Base-by-base conservation (phyloP, 2,888 invertebrate genomes). In the Autographa gamma region DNA sequence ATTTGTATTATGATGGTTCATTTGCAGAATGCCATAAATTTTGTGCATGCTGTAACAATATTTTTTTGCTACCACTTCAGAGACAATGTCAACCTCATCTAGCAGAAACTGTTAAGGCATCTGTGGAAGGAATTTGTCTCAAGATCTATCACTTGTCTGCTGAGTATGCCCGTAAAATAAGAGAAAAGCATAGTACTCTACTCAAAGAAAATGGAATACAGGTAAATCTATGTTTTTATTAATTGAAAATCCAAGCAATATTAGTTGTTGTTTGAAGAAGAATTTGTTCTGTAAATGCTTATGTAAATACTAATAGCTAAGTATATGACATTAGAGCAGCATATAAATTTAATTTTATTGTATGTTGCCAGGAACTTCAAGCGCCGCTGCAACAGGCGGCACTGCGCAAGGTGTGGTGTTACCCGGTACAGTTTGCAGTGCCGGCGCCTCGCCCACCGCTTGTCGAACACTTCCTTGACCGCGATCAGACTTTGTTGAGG, bases 61-160 rank as follows among this genome's bases (percentile, higher is more conserved):
- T 52, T 52, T 52, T 48, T 56, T 0, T 59, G 16, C 32, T 54
- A 60, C 73, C 0, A 70, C 93, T 95, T 73, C 91, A 97, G 96
- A 97, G 98, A 63, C 99, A 99, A 91, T 99, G 99, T 92, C 99
- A 99, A 91, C 99, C 99, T 5, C 99, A 99, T 93, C 96, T 99
- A 70, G 98, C 98, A 11, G 99, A 99, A 92, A 99, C 99, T 0
- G 99, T 99, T 0, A 99, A 98, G 92, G 97, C 97, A 48, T 99
- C 99, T 14, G 99, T 99, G 6, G 99, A 99, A 94, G 98, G 99
- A 52, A 98, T 99, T 80, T 99, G 99, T 91, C 96, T 97, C 67
- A 99, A 99, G 95, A 98, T 99, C 77, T 99, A 98, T 92, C 97
- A 98, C 89, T 95, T 99, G 60, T 98, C 99, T 0, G 97, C 98